Evolutionary conservation across 2,113 vertebrate species (phyloP).

Genomic region (Xenus cinereus): DNA sequence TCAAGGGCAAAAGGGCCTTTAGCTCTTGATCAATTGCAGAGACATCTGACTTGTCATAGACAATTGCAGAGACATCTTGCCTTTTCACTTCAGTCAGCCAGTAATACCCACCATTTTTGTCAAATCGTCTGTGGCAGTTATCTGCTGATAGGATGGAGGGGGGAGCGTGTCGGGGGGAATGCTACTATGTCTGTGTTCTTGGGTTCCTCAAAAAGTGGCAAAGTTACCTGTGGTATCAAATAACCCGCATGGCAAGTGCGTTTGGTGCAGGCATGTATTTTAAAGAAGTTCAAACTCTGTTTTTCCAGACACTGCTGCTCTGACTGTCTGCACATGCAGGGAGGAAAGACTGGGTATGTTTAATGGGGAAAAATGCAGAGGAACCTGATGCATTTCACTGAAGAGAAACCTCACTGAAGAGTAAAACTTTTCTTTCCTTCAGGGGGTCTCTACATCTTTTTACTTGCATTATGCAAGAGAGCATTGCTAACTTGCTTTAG

Average conservation of each 20-base stretch:
- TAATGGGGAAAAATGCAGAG: not conserved
- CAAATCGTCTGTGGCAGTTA: not conserved
- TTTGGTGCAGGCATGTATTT: not conserved
- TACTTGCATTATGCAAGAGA: not conserved
- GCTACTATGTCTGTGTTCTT: accelerated
- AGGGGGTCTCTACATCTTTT: not conserved
- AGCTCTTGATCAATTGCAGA: not conserved
- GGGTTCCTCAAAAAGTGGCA: not conserved
- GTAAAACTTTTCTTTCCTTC: not conserved
- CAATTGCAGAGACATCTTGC: not conserved
- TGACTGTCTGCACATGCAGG: not conserved
- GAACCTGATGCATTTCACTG: not conserved
- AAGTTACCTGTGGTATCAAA: not conserved
- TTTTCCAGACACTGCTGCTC: not conserved
- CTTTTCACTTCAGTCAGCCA: not conserved
- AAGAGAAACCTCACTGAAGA: too few species aligned
- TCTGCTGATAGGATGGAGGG: not conserved
- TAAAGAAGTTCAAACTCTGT: not conserved
- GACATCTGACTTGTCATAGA: not conserved
- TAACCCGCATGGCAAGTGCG: not conserved
- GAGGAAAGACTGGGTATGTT: not conserved
- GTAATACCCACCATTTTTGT: not conserved
- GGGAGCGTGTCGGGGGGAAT: too few species aligned
- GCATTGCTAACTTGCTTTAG: not conserved
- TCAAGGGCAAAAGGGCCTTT: not conserved